phyloP scores from a whole-genome alignment of 2,888 invertebrate species.

The Thera britannica region DNA sequence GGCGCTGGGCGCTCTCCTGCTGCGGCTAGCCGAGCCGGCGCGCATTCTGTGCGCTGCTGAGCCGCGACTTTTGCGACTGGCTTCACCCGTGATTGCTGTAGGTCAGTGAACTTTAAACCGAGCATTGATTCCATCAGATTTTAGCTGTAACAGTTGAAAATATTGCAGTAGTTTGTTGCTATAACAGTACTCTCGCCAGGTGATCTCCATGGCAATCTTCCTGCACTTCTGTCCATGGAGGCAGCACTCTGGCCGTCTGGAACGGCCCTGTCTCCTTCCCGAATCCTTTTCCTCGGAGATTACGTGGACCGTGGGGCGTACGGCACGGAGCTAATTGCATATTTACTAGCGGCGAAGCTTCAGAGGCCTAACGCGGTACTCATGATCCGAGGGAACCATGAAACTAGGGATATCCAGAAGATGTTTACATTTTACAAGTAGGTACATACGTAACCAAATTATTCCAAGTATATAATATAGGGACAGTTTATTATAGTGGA shows the following conservation, averaged over 20 bases:
- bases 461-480: not conserved
- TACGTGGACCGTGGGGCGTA: slow-evolving; percentile 90
- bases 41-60: slow-evolving; percentile 59
- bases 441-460: slow-evolving; percentile 32
- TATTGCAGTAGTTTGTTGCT: not conserved
- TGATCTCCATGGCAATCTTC: slow-evolving; percentile 90
- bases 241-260: slow-evolving; percentile 88
- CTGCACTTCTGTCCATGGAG: slow-evolving; percentile 88
- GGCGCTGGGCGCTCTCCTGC: slow-evolving; percentile 58
- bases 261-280: slow-evolving; percentile 86
- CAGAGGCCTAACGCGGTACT: slow-evolving; percentile 87
- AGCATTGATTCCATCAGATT: not conserved
- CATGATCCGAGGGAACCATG: slow-evolving; percentile 90
- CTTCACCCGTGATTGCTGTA: slow-evolving; percentile 65
- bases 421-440: slow-evolving; percentile 89
- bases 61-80: slow-evolving; percentile 60
- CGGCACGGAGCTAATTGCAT: slow-evolving; percentile 88
- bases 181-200: slow-evolving; percentile 67
- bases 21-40: slow-evolving; percentile 65
- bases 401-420: slow-evolving; percentile 89
- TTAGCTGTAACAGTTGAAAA: not conserved
- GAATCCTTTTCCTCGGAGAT: slow-evolving; percentile 90
- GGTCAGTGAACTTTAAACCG: slow-evolving; percentile 46
- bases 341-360: slow-evolving; percentile 89
- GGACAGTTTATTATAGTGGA: too few species aligned